phyloP scores from a whole-genome alignment of 2,888 invertebrate species.

The Drosophila testacea region DNA sequence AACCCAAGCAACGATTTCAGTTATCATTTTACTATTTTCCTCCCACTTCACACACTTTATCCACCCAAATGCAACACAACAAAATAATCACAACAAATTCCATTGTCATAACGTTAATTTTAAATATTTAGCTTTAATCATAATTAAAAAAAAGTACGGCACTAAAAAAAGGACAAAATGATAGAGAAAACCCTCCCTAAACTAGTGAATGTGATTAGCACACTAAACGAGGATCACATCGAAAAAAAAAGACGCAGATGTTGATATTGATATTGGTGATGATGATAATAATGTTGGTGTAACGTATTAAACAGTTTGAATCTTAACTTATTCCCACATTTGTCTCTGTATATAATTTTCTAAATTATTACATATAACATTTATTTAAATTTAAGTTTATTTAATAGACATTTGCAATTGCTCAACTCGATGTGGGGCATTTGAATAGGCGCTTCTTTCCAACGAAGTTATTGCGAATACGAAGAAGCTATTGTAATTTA shows the following conservation, averaged over 20 bases:
- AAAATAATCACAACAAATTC: slow-evolving; percentile 42
- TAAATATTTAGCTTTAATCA: slow-evolving; percentile 60
- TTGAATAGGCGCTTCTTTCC: slow-evolving; percentile 66
- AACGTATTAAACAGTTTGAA: slow-evolving; percentile 58
- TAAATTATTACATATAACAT: slow-evolving; percentile 77
- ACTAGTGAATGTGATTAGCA: slow-evolving; percentile 67
- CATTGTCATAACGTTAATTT: slow-evolving; percentile 61
- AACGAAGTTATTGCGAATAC: slow-evolving; percentile 52
- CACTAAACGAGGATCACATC: slow-evolving; percentile 42
- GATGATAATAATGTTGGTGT: slow-evolving; percentile 29
- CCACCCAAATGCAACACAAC: slow-evolving; percentile 31
- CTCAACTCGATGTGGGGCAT: slow-evolving; percentile 47
- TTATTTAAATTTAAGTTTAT: slow-evolving; percentile 67
- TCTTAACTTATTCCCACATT: slow-evolving; percentile 72
- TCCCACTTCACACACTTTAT: background rate
- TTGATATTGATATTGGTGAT: background rate
- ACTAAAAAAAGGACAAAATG: slow-evolving; percentile 9
- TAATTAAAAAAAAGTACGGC: slow-evolving; percentile 24
- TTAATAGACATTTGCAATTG: slow-evolving; percentile 54
- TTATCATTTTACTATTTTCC: slow-evolving; percentile 35
- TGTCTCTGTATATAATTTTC: slow-evolving; percentile 78
- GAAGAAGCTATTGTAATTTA: slow-evolving; percentile 81
- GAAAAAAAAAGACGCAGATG: slow-evolving; percentile 16
- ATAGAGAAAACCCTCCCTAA: slow-evolving; percentile 17
- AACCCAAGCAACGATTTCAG: slow-evolving; percentile 84